Evolutionary conservation across 2,113 vertebrate genomes (phyloP).

Genomic region (Salminus brasiliensis): DNA sequence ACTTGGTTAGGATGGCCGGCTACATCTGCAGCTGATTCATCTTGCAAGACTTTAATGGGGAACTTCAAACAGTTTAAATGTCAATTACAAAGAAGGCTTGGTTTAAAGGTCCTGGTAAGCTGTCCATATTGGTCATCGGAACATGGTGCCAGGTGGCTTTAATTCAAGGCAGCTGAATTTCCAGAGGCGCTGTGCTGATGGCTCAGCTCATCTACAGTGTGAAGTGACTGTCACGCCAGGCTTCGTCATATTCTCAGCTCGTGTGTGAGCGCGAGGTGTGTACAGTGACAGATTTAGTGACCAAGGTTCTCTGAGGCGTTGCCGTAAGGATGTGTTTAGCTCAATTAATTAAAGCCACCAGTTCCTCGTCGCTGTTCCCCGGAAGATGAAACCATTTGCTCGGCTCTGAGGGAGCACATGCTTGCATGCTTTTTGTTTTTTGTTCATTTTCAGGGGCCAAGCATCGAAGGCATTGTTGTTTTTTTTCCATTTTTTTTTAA

Average conservation of each 20-base stretch:
- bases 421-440: neutral
- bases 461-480: neutral
- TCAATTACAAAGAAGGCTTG: constrained; percentile 85
- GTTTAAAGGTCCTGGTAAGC: constrained; percentile 87
- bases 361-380: constrained; percentile 30
- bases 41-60: constrained; percentile 83
- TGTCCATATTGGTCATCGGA: constrained; percentile 84
- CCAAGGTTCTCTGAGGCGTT: constrained; percentile 12
- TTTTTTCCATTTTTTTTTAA: neutral
- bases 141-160: constrained; percentile 88
- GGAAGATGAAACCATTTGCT: constrained; percentile 39
- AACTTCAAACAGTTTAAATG: constrained; percentile 92
- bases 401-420: neutral
- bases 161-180: constrained; percentile 92
- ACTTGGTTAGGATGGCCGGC: constrained; percentile 67
- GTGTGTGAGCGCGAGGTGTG: constrained; percentile 40
- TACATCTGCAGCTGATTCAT: constrained; percentile 86
- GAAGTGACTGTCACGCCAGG: constrained; percentile 79
- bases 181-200: constrained; percentile 87
- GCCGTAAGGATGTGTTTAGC: constrained; percentile 47
- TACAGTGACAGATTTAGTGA: constrained; percentile 46
- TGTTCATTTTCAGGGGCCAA: too few species aligned
- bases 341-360: constrained; percentile 45
- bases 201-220: constrained; percentile 81
- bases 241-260: constrained; percentile 49